Evolutionary conservation across 2,113 vertebrate genomes (phyloP).

Genomic region (Ornithorhynchus anatinus): DNA sequence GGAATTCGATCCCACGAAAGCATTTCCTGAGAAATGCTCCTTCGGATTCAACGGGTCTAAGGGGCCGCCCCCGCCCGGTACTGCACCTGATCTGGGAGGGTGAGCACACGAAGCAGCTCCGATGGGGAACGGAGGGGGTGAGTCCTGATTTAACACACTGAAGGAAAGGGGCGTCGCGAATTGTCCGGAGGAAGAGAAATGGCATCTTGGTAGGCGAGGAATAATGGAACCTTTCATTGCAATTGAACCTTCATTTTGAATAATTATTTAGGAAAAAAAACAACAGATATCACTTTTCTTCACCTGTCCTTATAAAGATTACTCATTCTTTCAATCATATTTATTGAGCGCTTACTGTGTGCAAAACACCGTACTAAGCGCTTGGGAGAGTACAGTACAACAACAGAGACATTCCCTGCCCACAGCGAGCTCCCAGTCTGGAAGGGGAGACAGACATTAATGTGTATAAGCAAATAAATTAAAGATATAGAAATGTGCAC

Average conservation of each 20-base stretch:
- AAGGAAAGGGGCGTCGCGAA: constrained; percentile 72
- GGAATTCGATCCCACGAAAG: not conserved
- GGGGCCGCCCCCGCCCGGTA: constrained; percentile 23
- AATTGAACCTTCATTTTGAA: constrained; percentile 80
- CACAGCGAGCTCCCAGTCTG: too few species aligned
- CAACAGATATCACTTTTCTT: constrained; percentile 16
- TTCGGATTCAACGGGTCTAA: not conserved
- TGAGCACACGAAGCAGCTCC: constrained; percentile 65
- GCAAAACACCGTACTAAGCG: too few species aligned
- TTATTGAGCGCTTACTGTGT: not conserved
- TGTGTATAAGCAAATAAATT: too few species aligned
- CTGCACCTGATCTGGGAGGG: constrained; percentile 71
- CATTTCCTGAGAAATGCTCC: constrained; percentile 40
- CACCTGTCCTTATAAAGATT: constrained; percentile 2
- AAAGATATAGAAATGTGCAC: too few species aligned
- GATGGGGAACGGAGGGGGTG: constrained; percentile 63
- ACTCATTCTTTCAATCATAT: not conserved
- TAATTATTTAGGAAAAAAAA: constrained; percentile 47
- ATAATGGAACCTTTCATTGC: constrained; percentile 84
- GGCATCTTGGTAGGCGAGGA: constrained; percentile 71
- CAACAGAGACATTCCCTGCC: too few species aligned
- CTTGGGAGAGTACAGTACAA: too few species aligned
- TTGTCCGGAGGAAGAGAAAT: constrained; percentile 77
- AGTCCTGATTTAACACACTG: constrained; percentile 73
- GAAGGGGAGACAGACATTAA: too few species aligned